Evolutionary conservation across 1,140 invertebrate species (phyloP).

Genomic region (Drosophila sechellia): DNA sequence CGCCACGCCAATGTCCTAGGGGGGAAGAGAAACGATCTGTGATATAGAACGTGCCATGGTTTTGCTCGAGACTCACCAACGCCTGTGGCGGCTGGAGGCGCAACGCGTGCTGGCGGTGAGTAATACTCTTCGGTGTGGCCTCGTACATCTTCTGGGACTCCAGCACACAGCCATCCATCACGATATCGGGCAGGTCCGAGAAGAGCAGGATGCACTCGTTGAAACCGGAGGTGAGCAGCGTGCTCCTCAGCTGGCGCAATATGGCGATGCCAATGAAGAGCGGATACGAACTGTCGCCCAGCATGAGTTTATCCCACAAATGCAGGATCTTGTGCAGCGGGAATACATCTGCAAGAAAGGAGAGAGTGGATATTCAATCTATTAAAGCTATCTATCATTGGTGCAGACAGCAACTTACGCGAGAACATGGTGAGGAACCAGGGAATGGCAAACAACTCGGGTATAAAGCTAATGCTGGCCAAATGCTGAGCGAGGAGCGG

Average conservation of each 20-base stretch:
- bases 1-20: slow-evolving; percentile 87
- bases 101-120: slow-evolving; percentile 88
- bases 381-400: no score
- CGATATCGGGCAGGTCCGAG: slow-evolving; percentile 98
- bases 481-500: slow-evolving; percentile 96
- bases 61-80: slow-evolving; percentile 28
- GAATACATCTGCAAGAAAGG: slow-evolving; percentile 92
- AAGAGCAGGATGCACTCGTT: slow-evolving; percentile 99
- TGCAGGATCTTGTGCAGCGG: slow-evolving; percentile 99
- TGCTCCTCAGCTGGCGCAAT: slow-evolving; percentile 93
- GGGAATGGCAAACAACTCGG: slow-evolving; percentile 99
- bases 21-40: neutral
- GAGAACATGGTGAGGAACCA: slow-evolving; percentile 99
- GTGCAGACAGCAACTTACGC: slow-evolving; percentile 88
- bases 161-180: slow-evolving; percentile 96
- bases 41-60: neutral
- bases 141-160: slow-evolving; percentile 95
- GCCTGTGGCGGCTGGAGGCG: slow-evolving; percentile 40
- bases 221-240: slow-evolving; percentile 94
- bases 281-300: slow-evolving; percentile 97
- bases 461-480: slow-evolving; percentile 96
- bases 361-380: no score
- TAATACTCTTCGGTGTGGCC: slow-evolving; percentile 94
- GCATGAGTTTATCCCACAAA: slow-evolving; percentile 97
- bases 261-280: slow-evolving; percentile 98